A percentile compares a stretch with the other conserved stretches of the same genome.
Evolutionary conservation across 1,140 invertebrate species (phyloP).

Genomic region (Rhagoletis pomonella): DNA sequence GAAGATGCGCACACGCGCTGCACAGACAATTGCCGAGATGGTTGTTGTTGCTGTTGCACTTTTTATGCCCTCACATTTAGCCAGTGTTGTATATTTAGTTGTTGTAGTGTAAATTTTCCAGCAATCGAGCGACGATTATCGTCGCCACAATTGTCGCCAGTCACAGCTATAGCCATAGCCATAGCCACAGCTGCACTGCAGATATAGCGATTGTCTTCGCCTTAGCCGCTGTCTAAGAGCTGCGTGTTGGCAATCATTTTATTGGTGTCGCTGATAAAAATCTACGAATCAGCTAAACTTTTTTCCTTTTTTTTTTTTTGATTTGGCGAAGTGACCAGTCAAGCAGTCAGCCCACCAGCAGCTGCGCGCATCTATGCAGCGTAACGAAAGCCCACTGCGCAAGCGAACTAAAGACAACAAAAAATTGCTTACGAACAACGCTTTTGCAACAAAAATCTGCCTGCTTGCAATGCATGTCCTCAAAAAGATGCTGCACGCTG

Average conservation of each 20-base stretch:
- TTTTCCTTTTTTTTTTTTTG: too few relatives aligned
- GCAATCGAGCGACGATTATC: constrained; percentile 29
- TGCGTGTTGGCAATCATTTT: constrained; percentile 57
- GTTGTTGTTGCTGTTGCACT: not conserved
- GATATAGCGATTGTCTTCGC: not conserved
- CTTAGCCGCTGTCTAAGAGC: not conserved
- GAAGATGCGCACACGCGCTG: constrained; percentile 43
- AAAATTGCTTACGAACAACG: not conserved
- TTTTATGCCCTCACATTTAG: not conserved
- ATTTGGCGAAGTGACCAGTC: constrained; percentile 11
- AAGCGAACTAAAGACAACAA: not conserved
- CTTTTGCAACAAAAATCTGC: not conserved
- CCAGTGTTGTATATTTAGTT: not conserved
- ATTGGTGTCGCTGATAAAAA: constrained; percentile 60
- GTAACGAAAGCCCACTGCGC: constrained; percentile 42
- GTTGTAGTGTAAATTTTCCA: constrained; percentile 13
- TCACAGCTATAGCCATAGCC: not conserved
- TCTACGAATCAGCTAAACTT: constrained; percentile 46
- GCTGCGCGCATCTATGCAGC: constrained; percentile 13
- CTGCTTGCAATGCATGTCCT: constrained; percentile 24
- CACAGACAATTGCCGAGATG: constrained; percentile 24
- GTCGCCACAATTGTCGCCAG: constrained; percentile 25
- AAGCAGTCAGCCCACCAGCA: constrained; percentile 18
- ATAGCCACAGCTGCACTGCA: not conserved
- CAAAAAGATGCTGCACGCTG: not conserved